phyloP scores from a whole-genome alignment of 1,140 invertebrate genomes.

The Globodera ellingtonae region DNA sequence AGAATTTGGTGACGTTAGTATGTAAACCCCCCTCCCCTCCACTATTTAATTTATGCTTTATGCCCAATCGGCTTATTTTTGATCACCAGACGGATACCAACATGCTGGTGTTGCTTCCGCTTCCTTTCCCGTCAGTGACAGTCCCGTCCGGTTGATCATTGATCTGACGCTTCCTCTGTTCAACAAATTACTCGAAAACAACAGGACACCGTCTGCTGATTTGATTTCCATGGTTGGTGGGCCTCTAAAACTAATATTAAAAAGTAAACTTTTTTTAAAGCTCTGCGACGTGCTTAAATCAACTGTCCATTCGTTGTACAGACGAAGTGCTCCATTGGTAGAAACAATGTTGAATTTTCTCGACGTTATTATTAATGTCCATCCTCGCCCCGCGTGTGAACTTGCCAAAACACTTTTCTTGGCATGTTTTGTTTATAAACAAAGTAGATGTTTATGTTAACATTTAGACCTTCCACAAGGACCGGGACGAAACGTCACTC shows the following conservation, averaged over 20 bases:
- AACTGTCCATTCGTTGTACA: slow-evolving; percentile 21
- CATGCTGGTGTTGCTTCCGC: background rate
- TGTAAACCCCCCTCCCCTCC: background rate
- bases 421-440: slow-evolving; percentile 2
- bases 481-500: slow-evolving; percentile 2
- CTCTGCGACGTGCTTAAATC: slow-evolving; percentile 21
- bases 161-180: slow-evolving; percentile 28
- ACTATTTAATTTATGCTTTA: background rate
- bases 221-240: slow-evolving; percentile 20
- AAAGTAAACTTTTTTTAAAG: slow-evolving; percentile 9
- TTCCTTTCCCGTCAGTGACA: background rate
- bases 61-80: background rate
- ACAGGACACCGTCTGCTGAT: background rate
- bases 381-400: slow-evolving; percentile 31
- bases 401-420: slow-evolving; percentile 28
- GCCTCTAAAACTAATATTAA: background rate
- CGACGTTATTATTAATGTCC: slow-evolving; percentile 13
- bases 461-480: slow-evolving; percentile 31
- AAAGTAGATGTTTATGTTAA: slow-evolving; percentile 2
- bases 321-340: slow-evolving; percentile 12
- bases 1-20: too few species aligned
- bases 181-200: slow-evolving; percentile 13
- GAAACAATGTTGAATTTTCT: slow-evolving; percentile 21
- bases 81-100: background rate
- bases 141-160: slow-evolving; percentile 18